phyloP scores from a whole-genome alignment of 2,888 invertebrate species.

The Hylaea fasciaria region DNA sequence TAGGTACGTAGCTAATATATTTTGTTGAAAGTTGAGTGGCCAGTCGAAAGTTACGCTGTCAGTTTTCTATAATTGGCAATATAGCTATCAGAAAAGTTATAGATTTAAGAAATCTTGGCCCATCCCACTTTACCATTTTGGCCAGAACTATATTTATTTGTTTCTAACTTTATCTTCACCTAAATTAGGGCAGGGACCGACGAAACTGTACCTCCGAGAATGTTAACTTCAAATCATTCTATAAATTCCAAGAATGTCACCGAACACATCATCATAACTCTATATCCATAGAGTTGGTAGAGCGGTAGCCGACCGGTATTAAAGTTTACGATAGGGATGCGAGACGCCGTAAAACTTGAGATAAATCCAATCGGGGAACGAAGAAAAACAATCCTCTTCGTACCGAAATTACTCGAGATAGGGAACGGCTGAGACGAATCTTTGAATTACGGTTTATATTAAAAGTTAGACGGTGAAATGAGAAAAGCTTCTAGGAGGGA shows the following conservation, averaged over 20 bases:
- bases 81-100: too few relatives aligned
- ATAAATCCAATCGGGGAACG: slow-evolving; percentile 80
- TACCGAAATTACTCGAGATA: slow-evolving; percentile 65
- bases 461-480: slow-evolving; percentile 41
- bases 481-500: slow-evolving; percentile 10
- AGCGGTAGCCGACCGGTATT: slow-evolving; percentile 75
- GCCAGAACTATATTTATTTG: neutral
- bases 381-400: slow-evolving; percentile 81
- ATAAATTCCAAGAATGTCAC: slow-evolving; percentile 47
- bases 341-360: slow-evolving; percentile 80
- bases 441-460: slow-evolving; percentile 54
- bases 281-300: slow-evolving; percentile 41
- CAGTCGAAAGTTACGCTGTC: too few relatives aligned
- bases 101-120: too few relatives aligned
- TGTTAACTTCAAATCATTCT: slow-evolving; percentile 41
- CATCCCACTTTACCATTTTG: too few relatives aligned
- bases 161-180: slow-evolving; percentile 20
- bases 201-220: slow-evolving; percentile 33
- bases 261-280: slow-evolving; percentile 42
- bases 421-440: slow-evolving; percentile 49
- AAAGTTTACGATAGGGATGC: slow-evolving; percentile 82
- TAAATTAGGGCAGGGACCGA: slow-evolving; percentile 24
- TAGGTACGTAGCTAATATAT: too few relatives aligned
- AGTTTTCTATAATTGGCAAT: too few relatives aligned
- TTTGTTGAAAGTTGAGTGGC: too few relatives aligned